A percentile compares a stretch with the other conserved stretches of the same genome.
These are phyloP conservation scores for Acanthococcus lagerstroemiae DNA, from an alignment of 2,888 invertebrate genomes.

Conservation along the genomic window DNA sequence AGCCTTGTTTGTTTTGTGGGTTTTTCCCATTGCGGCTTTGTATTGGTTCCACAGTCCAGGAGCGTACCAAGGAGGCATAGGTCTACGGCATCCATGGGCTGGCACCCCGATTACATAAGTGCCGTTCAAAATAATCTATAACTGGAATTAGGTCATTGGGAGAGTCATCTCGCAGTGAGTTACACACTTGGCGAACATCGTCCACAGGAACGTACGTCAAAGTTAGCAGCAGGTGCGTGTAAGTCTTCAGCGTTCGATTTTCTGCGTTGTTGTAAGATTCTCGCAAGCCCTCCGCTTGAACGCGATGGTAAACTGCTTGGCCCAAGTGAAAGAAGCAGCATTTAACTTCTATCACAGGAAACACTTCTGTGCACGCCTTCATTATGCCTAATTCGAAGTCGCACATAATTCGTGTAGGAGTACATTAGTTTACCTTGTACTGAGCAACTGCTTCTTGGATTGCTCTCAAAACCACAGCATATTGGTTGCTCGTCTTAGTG, in stretches of 20 bases:
- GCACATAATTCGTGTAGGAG: background rate
- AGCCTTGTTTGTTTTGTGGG: background rate
- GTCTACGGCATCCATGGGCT: background rate
- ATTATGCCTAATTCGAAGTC: background rate
- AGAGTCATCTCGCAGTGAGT: too few relatives aligned
- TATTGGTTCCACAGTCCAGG: too few relatives aligned
- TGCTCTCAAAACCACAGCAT: background rate
- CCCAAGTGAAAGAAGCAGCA: background rate
- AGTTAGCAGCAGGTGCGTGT: background rate
- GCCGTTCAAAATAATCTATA: background rate
- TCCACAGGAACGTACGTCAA: background rate
- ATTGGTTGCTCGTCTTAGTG: background rate
- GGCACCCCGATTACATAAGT: background rate
- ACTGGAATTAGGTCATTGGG: background rate
- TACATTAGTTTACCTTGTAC: background rate
- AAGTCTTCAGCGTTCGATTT: background rate
- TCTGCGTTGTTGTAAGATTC: background rate
- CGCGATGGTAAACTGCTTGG: background rate
- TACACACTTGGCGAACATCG: too few relatives aligned
- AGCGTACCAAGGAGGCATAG: background rate
- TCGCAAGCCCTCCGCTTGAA: background rate
- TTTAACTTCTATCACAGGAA: background rate
- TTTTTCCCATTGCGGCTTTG: background rate
- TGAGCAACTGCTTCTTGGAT: background rate
- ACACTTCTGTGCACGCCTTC: background rate